phyloP scores from a whole-genome alignment of 37 sponge, comb jelly and placozoan genomes.

The Theonella swinhoei region DNA sequence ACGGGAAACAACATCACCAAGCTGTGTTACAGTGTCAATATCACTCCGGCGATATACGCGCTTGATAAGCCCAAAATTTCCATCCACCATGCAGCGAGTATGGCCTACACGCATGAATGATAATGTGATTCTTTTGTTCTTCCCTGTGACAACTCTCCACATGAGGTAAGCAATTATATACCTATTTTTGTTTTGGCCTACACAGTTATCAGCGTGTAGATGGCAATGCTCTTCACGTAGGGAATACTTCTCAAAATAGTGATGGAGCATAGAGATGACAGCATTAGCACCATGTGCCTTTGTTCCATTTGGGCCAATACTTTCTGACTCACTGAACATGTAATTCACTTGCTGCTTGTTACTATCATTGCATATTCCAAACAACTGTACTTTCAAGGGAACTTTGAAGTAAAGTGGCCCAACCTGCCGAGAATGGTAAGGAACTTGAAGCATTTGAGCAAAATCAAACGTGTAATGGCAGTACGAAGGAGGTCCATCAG shows the following conservation, averaged over 20 bases:
- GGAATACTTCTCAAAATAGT: conserved; percentile 2
- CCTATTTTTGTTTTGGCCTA: too few relatives aligned
- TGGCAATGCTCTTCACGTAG: not conserved
- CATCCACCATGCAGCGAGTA: too few relatives aligned
- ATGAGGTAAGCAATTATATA: too few relatives aligned
- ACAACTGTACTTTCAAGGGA: not conserved
- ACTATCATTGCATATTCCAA: conserved; percentile 27
- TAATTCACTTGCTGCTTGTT: conserved; percentile 21
- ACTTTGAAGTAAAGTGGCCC: conserved; percentile 24
- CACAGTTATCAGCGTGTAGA: too few relatives aligned
- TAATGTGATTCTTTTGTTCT: too few relatives aligned
- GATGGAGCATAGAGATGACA: conserved; percentile 31
- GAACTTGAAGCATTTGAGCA: conserved; percentile 21
- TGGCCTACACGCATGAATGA: too few relatives aligned
- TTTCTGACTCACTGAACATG: conserved; percentile 12
- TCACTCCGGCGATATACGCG: too few relatives aligned
- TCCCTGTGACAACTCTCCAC: too few relatives aligned
- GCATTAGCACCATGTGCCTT: conserved; percentile 27
- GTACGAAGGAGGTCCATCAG: not conserved
- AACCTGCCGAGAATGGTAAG: conserved; percentile 32
- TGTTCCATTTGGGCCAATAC: conserved; percentile 24
- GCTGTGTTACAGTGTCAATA: too few relatives aligned
- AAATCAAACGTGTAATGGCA: conserved; percentile 38
- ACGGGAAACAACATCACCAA: too few relatives aligned
- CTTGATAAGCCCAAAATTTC: too few relatives aligned